Percentiles rank a stretch among this genome's conserved stretches.
These are phyloP conservation scores for Sebastes goodei DNA, from an alignment of 2,797 vertebrate genomes.

Conservation along the genomic window DNA sequence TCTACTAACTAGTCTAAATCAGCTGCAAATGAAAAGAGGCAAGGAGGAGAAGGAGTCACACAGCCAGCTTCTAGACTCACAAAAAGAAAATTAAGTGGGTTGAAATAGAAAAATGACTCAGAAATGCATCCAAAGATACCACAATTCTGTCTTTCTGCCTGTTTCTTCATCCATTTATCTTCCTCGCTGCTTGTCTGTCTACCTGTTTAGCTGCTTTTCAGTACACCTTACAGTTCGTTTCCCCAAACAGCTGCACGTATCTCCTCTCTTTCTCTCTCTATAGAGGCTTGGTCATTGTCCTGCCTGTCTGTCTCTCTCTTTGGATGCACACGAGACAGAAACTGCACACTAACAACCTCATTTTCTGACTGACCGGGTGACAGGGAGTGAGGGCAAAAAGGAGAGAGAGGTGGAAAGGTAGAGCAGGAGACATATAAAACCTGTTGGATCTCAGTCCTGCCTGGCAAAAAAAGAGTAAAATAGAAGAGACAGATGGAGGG, in stretches of 20 bases:
- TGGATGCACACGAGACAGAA: constrained; percentile 47
- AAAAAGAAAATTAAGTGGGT: neutral
- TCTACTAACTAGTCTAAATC: constrained; percentile 60
- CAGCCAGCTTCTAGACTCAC: neutral
- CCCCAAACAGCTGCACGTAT: neutral
- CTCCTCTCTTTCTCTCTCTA: neutral
- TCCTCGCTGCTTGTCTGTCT: neutral
- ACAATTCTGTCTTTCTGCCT: neutral
- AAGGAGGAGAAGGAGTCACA: neutral
- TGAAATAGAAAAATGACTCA: neutral
- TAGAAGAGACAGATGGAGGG: constrained; percentile 65
- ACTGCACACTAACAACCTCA: constrained; percentile 67
- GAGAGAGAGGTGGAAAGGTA: constrained; percentile 51
- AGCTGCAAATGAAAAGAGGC: constrained; percentile 47
- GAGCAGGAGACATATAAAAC: constrained; percentile 72
- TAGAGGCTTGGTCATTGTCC: neutral
- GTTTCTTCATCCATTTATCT: neutral
- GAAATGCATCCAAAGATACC: neutral
- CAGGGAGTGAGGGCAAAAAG: constrained; percentile 17
- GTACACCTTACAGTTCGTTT: neutral
- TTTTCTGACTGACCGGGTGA: constrained; percentile 74
- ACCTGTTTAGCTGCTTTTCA: neutral
- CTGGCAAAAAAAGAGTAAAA: constrained; percentile 35
- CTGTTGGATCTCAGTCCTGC: constrained; percentile 67
- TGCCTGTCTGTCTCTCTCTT: neutral